These are phyloP conservation scores for Craterocephalus amniculus DNA, from an alignment of 2,797 vertebrate species.

Conservation along the genomic window DNA sequence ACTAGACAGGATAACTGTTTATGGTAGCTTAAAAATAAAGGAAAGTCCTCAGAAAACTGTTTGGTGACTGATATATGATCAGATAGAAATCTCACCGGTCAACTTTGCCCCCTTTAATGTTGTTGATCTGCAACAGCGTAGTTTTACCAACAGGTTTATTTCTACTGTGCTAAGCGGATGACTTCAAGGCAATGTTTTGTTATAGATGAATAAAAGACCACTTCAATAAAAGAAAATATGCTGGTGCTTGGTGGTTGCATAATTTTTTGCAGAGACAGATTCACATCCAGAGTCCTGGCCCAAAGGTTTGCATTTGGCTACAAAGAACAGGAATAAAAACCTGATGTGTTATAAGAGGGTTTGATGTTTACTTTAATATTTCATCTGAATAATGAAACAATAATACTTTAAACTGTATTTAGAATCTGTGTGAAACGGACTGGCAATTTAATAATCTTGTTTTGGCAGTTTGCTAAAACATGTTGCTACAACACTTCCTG, in stretches of 20 bases:
- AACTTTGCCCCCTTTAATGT: not conserved
- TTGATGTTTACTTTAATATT: not conserved
- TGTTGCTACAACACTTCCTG: no score
- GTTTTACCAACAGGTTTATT: not conserved
- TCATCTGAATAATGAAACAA: not conserved
- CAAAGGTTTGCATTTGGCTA: not conserved
- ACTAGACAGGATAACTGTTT: constrained; percentile 18
- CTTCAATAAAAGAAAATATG: not conserved
- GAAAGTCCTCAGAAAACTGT: constrained; percentile 1
- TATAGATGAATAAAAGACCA: not conserved
- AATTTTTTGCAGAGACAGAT: no score
- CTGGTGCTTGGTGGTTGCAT: no score
- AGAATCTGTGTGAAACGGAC: not conserved
- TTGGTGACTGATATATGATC: not conserved
- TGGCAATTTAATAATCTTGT: not conserved
- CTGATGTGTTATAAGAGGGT: not conserved
- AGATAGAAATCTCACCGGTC: not conserved
- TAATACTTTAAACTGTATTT: not conserved
- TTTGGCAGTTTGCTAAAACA: not conserved
- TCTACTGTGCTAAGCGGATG: not conserved
- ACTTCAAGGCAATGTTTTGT: not conserved
- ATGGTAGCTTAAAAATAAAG: not conserved
- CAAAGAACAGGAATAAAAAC: not conserved
- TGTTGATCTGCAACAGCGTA: not conserved
- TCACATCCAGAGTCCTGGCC: no score